These are phyloP conservation scores for Zaprionus camerounensis DNA, from an alignment of 1,140 invertebrate species.

Conservation along the genomic window DNA sequence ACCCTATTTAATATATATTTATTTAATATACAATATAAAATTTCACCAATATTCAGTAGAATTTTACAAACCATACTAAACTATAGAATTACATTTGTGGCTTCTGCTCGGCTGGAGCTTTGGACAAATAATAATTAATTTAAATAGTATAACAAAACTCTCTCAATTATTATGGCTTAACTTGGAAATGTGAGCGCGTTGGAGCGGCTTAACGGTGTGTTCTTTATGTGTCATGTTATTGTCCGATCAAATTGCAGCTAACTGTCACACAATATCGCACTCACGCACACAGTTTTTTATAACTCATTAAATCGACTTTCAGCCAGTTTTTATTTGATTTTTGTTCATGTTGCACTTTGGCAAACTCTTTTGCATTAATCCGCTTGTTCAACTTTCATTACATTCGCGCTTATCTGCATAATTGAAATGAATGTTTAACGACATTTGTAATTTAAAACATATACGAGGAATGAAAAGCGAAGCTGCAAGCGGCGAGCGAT, in stretches of 20 bases:
- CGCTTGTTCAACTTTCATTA: conserved; percentile 79
- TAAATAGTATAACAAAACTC: background rate
- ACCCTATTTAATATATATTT: no score
- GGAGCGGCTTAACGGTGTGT: conserved; percentile 28
- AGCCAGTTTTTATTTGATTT: conserved; percentile 45
- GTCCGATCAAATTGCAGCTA: conserved; percentile 50
- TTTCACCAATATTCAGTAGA: background rate
- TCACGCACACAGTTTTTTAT: conserved; percentile 16
- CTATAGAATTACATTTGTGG: background rate
- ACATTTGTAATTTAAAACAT: conserved; percentile 61
- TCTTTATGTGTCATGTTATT: conserved; percentile 24
- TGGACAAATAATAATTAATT: conserved; percentile 17
- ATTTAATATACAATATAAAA: no score
- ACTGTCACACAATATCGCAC: conserved; percentile 30
- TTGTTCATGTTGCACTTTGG: conserved; percentile 20
- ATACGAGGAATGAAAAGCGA: conserved; percentile 15
- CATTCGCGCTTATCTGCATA: conserved; percentile 80
- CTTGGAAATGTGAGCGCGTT: background rate
- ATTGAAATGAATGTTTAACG: conserved; percentile 77
- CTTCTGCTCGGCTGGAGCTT: background rate
- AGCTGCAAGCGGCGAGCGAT: conserved; percentile 32
- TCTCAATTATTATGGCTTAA: conserved; percentile 11
- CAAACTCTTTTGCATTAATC: conserved; percentile 65
- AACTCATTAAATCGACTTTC: conserved; percentile 77
- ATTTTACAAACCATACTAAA: background rate